Base-by-base conservation (phyloP, 2,888 invertebrate species). In the Tridacna gigas region DNA sequence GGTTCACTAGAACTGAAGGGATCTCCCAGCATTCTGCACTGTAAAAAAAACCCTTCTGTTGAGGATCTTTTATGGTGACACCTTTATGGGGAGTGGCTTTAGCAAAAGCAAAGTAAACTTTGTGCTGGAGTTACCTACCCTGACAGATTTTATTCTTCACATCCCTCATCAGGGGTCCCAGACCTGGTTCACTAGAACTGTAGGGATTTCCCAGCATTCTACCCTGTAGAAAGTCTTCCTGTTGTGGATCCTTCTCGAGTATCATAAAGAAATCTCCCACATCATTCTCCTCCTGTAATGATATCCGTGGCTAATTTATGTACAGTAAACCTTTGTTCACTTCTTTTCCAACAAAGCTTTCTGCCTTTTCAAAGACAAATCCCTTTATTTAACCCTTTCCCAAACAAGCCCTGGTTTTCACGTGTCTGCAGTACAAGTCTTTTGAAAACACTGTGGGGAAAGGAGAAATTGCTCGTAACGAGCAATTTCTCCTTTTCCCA, bases 1-100 rank as follows among this genome's bases (percentile, higher is more conserved):
- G 97, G 97, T 94, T 99, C 99, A 48, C 97, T 96, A 51, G 98
- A 98, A 80, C 98, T 98, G 95, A 99, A 99, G 0, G 99, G 99
- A 96, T 99, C 99, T 74, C 99, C 99, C 91, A 99, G 96, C 99
- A 99, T 99, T 60, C 99, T 97, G 12, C 98, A 98, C 96, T 98
- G 98, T 90, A 99, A 96, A 95, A n/a, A n/a, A 99, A 99, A 95
- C 99, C 99, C 95, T 99, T 99, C 93, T 99, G 99, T 92, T 99
- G 99, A 0, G 99, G 98, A 95, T 99, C 99, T 94, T 99, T 99
- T n/a, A n/a, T n/a, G n/a, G n/a, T n/a, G n/a, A n/a, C n/a, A n/a
- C n/a, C n/a, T n/a, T n/a, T n/a, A n/a, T n/a, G n/a, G n/a, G n/a
- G n/a, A n/a, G n/a, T n/a, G n/a, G n/a, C n/a, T n/a, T n/a, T n/a